Evolutionary conservation across 2,888 invertebrate genomes (phyloP).

Genomic region (Lasioglossum calceatum): DNA sequence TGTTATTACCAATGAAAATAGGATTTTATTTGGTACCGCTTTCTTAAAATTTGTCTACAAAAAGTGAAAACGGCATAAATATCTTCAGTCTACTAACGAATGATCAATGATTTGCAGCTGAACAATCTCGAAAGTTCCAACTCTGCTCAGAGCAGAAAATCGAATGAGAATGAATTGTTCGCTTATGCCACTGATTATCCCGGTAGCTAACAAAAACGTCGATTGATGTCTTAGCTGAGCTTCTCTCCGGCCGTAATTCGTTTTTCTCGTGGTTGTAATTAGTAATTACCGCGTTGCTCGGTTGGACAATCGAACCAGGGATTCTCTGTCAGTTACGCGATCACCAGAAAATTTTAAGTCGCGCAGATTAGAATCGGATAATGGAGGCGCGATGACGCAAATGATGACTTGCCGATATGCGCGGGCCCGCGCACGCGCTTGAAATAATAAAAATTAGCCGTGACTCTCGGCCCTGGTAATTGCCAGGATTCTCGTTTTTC

Average conservation of each 20-base stretch:
- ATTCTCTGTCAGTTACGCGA: background rate
- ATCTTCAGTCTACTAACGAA: no score
- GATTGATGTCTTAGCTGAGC: background rate
- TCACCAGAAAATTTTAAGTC: slow-evolving; percentile 14
- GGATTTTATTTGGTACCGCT: no score
- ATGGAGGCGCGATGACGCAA: slow-evolving; percentile 43
- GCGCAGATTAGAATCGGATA: slow-evolving; percentile 37
- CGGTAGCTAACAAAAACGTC: background rate
- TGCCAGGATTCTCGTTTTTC: background rate
- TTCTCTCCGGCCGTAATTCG: background rate
- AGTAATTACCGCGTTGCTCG: background rate
- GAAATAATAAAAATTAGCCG: slow-evolving; percentile 24
- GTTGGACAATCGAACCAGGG: background rate
- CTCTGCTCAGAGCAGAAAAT: background rate
- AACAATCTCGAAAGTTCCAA: background rate
- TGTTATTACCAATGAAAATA: no score
- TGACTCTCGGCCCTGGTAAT: background rate
- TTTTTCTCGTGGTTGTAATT: background rate
- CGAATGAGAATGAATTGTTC: background rate
- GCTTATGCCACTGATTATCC: background rate
- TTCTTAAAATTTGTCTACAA: no score
- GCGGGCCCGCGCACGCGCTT: slow-evolving; percentile 2
- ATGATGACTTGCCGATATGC: slow-evolving; percentile 10
- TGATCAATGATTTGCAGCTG: no score
- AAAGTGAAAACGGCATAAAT: no score